Conservation (phyloP, 2,113 vertebrate genomes). For the Falco punctatus region DNA sequence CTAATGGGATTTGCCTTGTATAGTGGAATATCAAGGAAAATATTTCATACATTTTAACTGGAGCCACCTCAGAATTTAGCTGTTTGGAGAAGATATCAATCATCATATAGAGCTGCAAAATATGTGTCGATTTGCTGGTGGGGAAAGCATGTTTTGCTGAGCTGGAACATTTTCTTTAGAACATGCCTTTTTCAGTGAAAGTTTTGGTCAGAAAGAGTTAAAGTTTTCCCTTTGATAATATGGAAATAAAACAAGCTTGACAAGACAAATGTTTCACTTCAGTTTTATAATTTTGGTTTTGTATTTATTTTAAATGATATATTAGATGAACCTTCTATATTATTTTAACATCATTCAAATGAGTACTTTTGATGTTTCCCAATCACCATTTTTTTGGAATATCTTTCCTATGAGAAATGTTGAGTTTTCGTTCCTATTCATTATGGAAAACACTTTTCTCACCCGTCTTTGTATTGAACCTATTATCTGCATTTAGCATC, state of each 20-base stretch:
- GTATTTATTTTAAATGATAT: slow-evolving; percentile 44
- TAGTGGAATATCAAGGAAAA: background rate
- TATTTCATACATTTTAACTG: background rate
- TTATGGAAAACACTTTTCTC: background rate
- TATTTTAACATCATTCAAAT: background rate
- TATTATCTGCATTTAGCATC: background rate
- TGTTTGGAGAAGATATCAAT: background rate
- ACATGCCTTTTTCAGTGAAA: background rate
- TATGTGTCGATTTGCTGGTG: background rate
- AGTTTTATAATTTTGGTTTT: background rate
- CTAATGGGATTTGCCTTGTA: background rate
- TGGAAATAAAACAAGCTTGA: slow-evolving; percentile 3
- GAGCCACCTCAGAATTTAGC: background rate
- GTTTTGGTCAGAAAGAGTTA: background rate
- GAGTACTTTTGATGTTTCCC: slow-evolving; percentile 14
- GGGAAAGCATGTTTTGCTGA: background rate
- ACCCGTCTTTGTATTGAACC: background rate
- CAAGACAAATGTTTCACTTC: background rate
- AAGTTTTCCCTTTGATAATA: slow-evolving; percentile 22
- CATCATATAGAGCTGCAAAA: background rate
- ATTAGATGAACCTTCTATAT: slow-evolving; percentile 8
- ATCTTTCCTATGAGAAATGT: slow-evolving; percentile 10
- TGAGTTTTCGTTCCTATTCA: background rate
- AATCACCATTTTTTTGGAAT: background rate
- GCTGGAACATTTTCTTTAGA: background rate